Base-by-base conservation (phyloP, 2,797 vertebrate genomes). In the Hybognathus amarus region DNA sequence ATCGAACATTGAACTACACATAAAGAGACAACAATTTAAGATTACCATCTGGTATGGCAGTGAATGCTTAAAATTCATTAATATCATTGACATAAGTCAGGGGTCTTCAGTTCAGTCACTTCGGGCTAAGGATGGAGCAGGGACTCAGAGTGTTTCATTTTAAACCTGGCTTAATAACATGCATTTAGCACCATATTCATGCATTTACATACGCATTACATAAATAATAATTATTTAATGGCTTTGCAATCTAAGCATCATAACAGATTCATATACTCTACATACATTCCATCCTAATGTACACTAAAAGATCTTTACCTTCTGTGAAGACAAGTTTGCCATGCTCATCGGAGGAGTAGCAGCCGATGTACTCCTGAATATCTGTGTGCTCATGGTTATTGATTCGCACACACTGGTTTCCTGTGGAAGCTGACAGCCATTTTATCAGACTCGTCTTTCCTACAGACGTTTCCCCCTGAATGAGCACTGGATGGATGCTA, bases 301-400 rank as follows among this genome's bases (percentile, higher is more conserved):
- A 36, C 30, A 22, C 7, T 12, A 68, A 79, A n/a, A 10, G 2
- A 5, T 20, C 52, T 86, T 2, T 91, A 99, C 98, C 98, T 95
- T 99, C 98, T 88, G 96, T 97, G 92, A 99, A 99, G 36, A 96
- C 89, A 87, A 99, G 86, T 87, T 97, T 98, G 80, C 98, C 98
- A 6, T 92, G 91, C 52, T 94, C 87, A 20, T 97, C 95, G 0
- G 98, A 98, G 0, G 97, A 97, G 27, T 99, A 99, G 90, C 98
- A 99, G 88, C 98, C 98, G 36, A 99, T 96, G 89, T 99, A 99
- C 77, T 99, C 98, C 87, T 99, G 98, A 91, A 99, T 98, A 91
- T 99, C 98, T 0, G 98, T 99, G 91, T 99, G 98, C 83, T 99
- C 98, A 0, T 99, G 98, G 90, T 99, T 99, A 89, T 99, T 99